Conservation (phyloP, 2,888 invertebrate genomes). For the Gibbula magus region DNA sequence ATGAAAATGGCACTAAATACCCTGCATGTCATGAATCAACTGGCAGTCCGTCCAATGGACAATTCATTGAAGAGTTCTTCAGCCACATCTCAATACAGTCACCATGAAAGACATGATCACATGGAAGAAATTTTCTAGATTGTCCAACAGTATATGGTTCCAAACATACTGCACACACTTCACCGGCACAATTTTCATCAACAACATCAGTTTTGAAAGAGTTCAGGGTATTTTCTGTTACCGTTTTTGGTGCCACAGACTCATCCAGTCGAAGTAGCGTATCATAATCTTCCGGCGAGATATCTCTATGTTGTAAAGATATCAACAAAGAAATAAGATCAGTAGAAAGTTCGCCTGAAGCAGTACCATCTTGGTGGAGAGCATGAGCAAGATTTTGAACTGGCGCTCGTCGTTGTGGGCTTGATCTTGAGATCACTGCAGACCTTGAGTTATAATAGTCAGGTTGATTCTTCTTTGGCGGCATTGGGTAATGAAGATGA, state of each 20-base stretch:
- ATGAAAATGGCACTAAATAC: too few species aligned
- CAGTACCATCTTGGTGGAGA: conserved; percentile 43
- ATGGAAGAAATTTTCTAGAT: conserved; percentile 67
- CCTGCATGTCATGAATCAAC: conserved; percentile 41
- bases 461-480: neutral
- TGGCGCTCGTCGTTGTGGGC: conserved; percentile 28
- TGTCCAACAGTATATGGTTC: conserved; percentile 66
- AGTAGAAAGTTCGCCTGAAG: conserved; percentile 44
- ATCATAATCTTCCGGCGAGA: conserved; percentile 74
- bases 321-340: conserved; percentile 63
- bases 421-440: neutral
- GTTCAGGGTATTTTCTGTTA: conserved; percentile 49
- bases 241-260: conserved; percentile 68
- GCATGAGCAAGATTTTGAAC: conserved; percentile 58
- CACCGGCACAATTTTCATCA: conserved; percentile 41
- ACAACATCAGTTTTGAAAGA: conserved; percentile 61
- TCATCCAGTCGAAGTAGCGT: conserved; percentile 69
- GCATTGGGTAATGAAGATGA: conserved; percentile 17
- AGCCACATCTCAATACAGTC: conserved; percentile 72
- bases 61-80: conserved; percentile 68
- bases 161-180: conserved; percentile 69
- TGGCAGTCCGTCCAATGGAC: conserved; percentile 72
- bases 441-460: neutral
- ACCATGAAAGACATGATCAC: conserved; percentile 70
- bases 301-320: conserved; percentile 69